phyloP scores from a whole-genome alignment of 1,140 invertebrate species.

The Calliphora vicina region DNA sequence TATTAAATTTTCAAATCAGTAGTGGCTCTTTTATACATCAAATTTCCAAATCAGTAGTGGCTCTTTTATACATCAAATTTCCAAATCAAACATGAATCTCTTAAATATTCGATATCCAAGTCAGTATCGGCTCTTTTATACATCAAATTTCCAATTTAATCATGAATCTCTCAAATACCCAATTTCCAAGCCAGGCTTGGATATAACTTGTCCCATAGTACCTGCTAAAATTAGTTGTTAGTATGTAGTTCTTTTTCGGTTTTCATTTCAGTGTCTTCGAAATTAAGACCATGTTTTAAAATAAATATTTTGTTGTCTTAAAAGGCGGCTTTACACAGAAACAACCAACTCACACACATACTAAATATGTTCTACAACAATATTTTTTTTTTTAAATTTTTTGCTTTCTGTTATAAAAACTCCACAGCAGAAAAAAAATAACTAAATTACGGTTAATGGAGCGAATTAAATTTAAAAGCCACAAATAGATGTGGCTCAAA shows the following conservation, averaged over 20 bases:
- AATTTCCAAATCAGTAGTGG: too few species aligned
- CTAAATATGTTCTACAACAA: neutral
- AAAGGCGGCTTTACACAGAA: neutral
- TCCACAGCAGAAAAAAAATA: slow-evolving; percentile 40
- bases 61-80: too few species aligned
- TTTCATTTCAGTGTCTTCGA: neutral
- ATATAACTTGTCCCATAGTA: neutral
- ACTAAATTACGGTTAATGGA: slow-evolving; percentile 63
- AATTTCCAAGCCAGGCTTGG: too few species aligned
- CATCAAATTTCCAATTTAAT: too few species aligned
- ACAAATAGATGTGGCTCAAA: slow-evolving; percentile 38
- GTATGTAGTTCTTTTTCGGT: too few species aligned
- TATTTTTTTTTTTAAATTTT: neutral
- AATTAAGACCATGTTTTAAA: neutral
- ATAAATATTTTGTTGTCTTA: neutral
- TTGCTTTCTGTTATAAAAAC: slow-evolving; percentile 3
- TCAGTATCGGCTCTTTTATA: too few species aligned
- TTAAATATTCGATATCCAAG: too few species aligned
- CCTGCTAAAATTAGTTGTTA: neutral
- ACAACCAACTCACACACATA: neutral
- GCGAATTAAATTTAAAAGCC: slow-evolving; percentile 43
- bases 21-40: too few species aligned
- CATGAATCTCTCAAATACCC: too few species aligned
- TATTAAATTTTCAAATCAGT: too few species aligned
- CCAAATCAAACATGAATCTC: too few species aligned